Percentiles rank a stretch among this genome's conserved stretches.
phyloP scores from a whole-genome alignment of 2,888 invertebrate species.

The Crossocerus cetratus region DNA sequence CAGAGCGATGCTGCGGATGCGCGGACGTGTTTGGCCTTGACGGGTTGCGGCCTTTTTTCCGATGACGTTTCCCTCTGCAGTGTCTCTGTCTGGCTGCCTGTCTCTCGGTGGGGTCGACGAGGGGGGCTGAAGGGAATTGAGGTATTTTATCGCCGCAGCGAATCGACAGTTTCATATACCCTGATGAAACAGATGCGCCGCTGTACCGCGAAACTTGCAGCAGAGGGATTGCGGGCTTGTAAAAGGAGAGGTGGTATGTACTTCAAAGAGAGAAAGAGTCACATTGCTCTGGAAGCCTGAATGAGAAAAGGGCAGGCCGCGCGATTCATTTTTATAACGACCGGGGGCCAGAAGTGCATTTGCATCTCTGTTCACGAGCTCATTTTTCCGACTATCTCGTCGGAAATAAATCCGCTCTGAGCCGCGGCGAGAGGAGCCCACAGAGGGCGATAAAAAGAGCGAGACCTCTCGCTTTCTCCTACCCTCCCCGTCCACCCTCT shows the following conservation, averaged over 20 bases:
- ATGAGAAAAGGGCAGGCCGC: slow-evolving; percentile 11
- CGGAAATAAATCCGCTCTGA: slow-evolving; percentile 54
- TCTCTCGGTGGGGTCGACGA: no score
- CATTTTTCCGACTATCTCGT: slow-evolving; percentile 55
- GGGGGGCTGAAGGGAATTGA: slow-evolving; percentile 12
- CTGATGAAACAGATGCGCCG: background rate
- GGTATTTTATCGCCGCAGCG: background rate
- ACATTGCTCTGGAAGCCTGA: background rate
- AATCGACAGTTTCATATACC: background rate
- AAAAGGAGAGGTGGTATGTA: background rate
- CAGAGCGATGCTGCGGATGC: no score
- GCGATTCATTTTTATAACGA: slow-evolving; percentile 52
- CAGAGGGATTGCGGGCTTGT: background rate
- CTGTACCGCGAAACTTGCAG: background rate
- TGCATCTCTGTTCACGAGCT: slow-evolving; percentile 54
- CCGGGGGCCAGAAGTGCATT: slow-evolving; percentile 24
- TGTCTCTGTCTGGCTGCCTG: no score
- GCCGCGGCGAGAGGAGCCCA: slow-evolving; percentile 37
- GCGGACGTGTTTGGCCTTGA: no score
- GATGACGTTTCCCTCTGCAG: no score
- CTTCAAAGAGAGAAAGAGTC: background rate
- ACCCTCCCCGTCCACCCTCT: slow-evolving; percentile 36
- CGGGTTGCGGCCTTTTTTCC: no score
- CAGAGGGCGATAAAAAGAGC: slow-evolving; percentile 36
- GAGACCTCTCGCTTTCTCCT: background rate